Base-by-base conservation (phyloP, 30 jellyfish, hydroid and myxozoan species). In the Hydractinia echinata region DNA sequence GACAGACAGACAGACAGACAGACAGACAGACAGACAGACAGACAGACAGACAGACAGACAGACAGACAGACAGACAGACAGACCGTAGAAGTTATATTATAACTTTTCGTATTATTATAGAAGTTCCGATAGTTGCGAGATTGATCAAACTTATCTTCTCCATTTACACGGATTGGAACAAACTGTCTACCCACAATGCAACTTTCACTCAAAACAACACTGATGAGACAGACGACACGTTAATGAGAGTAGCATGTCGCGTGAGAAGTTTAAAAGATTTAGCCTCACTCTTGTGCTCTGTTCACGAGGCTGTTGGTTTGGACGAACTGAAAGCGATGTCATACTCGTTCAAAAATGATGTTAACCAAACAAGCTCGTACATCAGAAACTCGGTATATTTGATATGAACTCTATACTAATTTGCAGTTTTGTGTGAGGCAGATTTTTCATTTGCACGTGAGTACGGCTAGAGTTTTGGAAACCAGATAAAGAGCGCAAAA, bases 281-380 rank as follows among this genome's bases (percentile, higher is more conserved):
- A 51, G 85, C 85, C n/a, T 77, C 85, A 8, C 53, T 77, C n/a
- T 30, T 77, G 85, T 77, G 85, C 2, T 55, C 85, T 20, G 77
- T 77, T 10, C 85, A 77, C 60, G 85, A 77, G 30, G 85, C 85
- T 54, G 85, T 77, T 8, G 85, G 85, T 30, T 55, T 77, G 30
- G 85, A 77, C 15, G 85, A 77, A 15, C 39, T 77, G 81, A 77
- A 77, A 54, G 58, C 53, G 18, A 77, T 77, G 79, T 77, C 81
- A 48, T 55, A 66, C 10, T 6, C 74, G 53, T 77, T 77, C 15
- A 55, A 50, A 67, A 74, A 74, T 11, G 44, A 49, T 20, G 83
- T 74, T 48, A 51, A 6, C 21, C 21, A 49, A 11, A 5, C 83
- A 4, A 3, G 70, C n/a, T 5, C 68, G 4, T 74, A 44, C 68